Evolutionary conservation across 2,113 vertebrate genomes (phyloP), one percentile per base, ranked within the genome.

Genomic region (Camelus dromedarius): DNA sequence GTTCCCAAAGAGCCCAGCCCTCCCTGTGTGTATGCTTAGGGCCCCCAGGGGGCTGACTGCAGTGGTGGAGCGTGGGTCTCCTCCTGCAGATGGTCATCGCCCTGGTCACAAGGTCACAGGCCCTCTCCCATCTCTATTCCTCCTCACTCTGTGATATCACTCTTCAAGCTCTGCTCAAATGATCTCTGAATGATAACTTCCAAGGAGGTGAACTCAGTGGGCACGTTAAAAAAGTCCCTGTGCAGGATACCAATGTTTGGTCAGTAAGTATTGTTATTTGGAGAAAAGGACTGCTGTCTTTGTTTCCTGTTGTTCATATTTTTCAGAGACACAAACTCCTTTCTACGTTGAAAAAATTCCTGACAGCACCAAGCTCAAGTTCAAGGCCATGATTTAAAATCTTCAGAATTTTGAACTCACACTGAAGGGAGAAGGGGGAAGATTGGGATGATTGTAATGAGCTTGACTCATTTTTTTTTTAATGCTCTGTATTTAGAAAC

Each of bases 231-330:
- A 48, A 81, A 85, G 60, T 16, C 11, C 54, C 77, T 20, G 8
- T 87, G 4, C 62, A 50, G 54, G 15, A 62, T 20, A 32, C 24
- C 52, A 58, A 14, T 0, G 0, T 66, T 35, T 66, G 62, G 11
- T 60, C 81, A 32, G 91, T 69, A 46, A 32, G 91, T 69, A 46
- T 35, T 6, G 3, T 26, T 42, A 13, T 66, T 82, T 79, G 64
- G 38, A 85, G 62, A 93, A 60, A 66, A 96, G 32, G 30, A 64
- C 32, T 84, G 48, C 32, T 82, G 16, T 81, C 50, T 92, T 66
- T 89, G 50, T 75, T 97, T 95, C 35, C 81, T 91, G 22, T 56
- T 60, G 30, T 58, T 79, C 50, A 35, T 58, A 8, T 28, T 73
- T 73, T 92, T 92, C 32, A 73, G 52, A 76, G 42, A 50, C 54